Evolutionary conservation across 2,888 invertebrate genomes (phyloP).

Genomic region (Xestia ashworthii): DNA sequence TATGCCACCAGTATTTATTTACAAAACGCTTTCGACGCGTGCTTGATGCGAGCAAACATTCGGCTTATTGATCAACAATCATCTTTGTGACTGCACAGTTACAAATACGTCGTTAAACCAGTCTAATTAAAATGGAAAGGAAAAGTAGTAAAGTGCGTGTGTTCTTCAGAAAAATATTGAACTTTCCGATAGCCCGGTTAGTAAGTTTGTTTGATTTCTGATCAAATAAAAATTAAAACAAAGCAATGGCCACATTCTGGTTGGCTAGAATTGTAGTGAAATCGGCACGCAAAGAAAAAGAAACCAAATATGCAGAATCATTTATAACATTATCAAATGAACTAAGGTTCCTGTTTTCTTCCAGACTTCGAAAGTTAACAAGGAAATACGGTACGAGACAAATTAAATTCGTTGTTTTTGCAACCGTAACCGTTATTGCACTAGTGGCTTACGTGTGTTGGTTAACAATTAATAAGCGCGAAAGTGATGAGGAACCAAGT

Average conservation of each 20-base stretch:
- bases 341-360: constrained; percentile 57
- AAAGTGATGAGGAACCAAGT: constrained; percentile 29
- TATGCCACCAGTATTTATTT: constrained; percentile 40
- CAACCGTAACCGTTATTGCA: constrained; percentile 68
- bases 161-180: constrained; percentile 66
- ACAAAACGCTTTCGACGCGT: constrained; percentile 26
- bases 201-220: constrained; percentile 7
- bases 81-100: constrained; percentile 5
- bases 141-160: constrained; percentile 39
- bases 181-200: constrained; percentile 74
- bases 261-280: not conserved
- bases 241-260: not conserved
- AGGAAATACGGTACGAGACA: constrained; percentile 75
- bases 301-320: not conserved
- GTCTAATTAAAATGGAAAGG: constrained; percentile 48
- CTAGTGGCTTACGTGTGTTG: constrained; percentile 74
- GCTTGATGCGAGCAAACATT: constrained; percentile 30
- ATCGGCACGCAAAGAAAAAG: not conserved
- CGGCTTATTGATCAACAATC: constrained; percentile 32
- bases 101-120: constrained; percentile 3
- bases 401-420: constrained; percentile 69
- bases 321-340: not conserved
- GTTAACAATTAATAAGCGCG: constrained; percentile 38
- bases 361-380: constrained; percentile 75
- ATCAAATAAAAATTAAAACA: not conserved